A percentile compares a stretch with the other conserved stretches of the same genome.
Evolutionary conservation across 2,888 invertebrate genomes (phyloP).

Genomic region (Drosophila buzzatii): DNA sequence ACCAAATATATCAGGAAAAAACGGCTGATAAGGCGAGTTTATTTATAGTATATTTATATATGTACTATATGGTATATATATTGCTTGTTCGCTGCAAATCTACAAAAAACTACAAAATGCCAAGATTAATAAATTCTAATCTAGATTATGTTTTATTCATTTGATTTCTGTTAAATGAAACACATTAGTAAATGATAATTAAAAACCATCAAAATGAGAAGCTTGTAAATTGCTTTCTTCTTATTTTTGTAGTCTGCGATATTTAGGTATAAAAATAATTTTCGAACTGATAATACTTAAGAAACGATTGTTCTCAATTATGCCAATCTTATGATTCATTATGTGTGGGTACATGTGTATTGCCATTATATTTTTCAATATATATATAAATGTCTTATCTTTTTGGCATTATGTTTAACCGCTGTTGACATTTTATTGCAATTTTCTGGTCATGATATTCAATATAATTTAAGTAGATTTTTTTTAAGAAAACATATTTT

Average conservation of each 20-base stretch:
- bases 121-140: neutral
- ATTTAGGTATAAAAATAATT: neutral
- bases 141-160: constrained; percentile 5
- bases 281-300: neutral
- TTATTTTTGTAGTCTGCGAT: neutral
- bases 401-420: neutral
- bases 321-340: constrained; percentile 4
- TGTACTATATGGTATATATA: too few species aligned
- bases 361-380: neutral
- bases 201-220: neutral
- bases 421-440: constrained; percentile 11
- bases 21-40: too few species aligned
- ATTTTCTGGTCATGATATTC: constrained; percentile 12
- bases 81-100: neutral
- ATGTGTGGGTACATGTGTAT: neutral
- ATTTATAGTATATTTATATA: too few species aligned
- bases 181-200: neutral
- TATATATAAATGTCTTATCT: neutral
- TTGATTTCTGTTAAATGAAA: neutral
- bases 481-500: constrained; percentile 18
- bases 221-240: neutral
- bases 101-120: neutral
- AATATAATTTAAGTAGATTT: constrained; percentile 13
- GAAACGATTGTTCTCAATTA: neutral
- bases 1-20: too few species aligned